A percentile compares a stretch with the other conserved stretches of the same genome.
Evolutionary conservation across 2,113 vertebrate species (phyloP).

Genomic region (Fukomys damarensis): DNA sequence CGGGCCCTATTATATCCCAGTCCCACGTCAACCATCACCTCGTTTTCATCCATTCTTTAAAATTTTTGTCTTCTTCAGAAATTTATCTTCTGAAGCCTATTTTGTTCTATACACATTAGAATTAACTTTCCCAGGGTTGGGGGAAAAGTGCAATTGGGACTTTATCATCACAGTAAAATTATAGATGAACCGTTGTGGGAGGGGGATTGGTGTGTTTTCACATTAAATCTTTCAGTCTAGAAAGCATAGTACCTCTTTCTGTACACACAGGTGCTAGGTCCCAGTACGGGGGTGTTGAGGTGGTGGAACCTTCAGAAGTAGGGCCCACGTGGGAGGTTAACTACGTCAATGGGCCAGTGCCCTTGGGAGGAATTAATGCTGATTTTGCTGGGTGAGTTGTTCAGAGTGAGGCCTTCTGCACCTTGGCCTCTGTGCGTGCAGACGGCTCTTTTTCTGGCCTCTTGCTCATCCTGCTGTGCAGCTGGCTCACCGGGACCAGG

Average conservation of each 20-base stretch:
- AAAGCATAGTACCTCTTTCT: not conserved
- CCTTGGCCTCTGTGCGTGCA: too few species aligned
- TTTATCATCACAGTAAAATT: not conserved
- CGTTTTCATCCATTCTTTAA: not conserved
- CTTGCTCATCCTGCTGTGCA: not conserved
- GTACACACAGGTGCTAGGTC: not conserved
- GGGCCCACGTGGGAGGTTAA: not conserved
- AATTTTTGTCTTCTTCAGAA: not conserved
- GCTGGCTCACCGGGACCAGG: not conserved
- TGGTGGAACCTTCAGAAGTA: not conserved
- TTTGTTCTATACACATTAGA: not conserved
- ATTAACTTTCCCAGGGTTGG: not conserved
- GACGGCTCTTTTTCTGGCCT: not conserved
- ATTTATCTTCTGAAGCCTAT: not conserved
- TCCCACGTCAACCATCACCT: not conserved
- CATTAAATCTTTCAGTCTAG: not conserved
- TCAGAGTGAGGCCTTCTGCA: not conserved
- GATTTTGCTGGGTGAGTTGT: not conserved
- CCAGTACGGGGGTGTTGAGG: not conserved
- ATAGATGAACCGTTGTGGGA: not conserved
- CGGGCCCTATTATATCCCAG: not conserved
- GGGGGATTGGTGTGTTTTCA: not conserved
- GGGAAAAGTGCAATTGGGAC: not conserved
- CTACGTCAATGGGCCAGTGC: too few species aligned
- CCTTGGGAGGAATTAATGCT: not conserved